Evolutionary conservation across 2,888 invertebrate genomes (phyloP).

Genomic region (Drosophila putrida): DNA sequence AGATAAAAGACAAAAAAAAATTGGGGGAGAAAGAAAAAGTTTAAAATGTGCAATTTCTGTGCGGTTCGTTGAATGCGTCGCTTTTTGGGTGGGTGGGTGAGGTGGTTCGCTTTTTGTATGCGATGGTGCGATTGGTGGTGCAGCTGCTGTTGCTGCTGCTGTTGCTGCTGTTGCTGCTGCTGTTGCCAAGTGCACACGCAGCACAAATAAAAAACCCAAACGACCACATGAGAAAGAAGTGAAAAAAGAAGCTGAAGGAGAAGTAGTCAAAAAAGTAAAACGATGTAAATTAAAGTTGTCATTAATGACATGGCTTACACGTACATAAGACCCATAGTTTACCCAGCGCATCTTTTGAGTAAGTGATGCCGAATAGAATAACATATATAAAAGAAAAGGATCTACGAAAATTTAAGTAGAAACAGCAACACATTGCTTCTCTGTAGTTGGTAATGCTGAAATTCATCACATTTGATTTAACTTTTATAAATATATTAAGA

Average conservation of each 20-base stretch:
- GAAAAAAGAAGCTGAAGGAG: not conserved
- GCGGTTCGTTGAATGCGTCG: conserved; percentile 45
- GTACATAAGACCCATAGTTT: not conserved
- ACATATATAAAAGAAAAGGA: not conserved
- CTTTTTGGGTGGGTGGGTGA: conserved; percentile 31
- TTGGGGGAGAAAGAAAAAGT: conserved; percentile 22
- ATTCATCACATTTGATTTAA: too few species aligned
- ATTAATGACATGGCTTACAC: conserved; percentile 60
- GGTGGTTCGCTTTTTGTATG: conserved; percentile 20
- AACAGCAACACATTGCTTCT: not conserved
- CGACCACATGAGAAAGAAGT: conserved; percentile 1
- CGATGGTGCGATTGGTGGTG: conserved; percentile 13
- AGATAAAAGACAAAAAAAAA: conserved; percentile 15
- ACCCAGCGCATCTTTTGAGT: not conserved
- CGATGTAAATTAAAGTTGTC: conserved; percentile 70
- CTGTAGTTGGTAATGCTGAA: not conserved
- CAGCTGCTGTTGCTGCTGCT: conserved; percentile 40
- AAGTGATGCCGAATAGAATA: not conserved
- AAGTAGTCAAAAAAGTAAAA: not conserved
- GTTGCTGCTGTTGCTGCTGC: conserved; percentile 18
- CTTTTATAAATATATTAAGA: too few species aligned
- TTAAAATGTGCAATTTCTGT: conserved; percentile 56
- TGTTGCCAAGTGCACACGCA: conserved; percentile 70
- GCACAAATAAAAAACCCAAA: conserved; percentile 44
- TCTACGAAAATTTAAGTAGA: not conserved